Evolutionary conservation across 2,113 vertebrate genomes (phyloP).

Genomic region (Dicentrarchus labrax): DNA sequence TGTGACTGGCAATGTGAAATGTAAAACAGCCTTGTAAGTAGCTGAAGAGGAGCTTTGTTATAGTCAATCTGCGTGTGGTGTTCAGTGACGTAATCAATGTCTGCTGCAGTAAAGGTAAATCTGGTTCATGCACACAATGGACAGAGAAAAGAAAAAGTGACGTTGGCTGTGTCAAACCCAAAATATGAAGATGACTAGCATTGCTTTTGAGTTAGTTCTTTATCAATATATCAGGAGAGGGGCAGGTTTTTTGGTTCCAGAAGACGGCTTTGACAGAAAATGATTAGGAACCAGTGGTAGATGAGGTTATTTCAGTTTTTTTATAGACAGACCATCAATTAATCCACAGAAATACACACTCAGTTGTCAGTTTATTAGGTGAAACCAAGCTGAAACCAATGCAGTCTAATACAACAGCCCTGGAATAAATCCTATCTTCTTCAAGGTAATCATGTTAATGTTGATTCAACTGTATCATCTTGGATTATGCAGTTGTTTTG

Average conservation of each 20-base stretch:
- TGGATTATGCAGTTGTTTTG: background rate
- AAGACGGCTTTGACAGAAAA: no score
- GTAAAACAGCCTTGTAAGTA: constrained; percentile 1
- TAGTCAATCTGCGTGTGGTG: background rate
- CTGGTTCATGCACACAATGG: no score
- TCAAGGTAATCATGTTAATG: no score
- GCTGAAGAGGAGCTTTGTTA: background rate
- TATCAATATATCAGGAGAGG: background rate
- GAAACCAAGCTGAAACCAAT: background rate
- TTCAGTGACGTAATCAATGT: background rate
- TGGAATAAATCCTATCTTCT: background rate
- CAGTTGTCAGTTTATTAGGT: background rate
- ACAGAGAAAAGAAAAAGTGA: no score
- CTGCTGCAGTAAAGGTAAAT: background rate
- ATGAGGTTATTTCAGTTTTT: background rate
- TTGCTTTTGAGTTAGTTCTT: background rate
- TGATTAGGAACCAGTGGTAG: no score
- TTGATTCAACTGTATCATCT: background rate
- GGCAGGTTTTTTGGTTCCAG: background rate
- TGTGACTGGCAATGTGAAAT: background rate
- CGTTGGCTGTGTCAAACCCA: constrained; percentile 9
- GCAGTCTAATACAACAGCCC: no score
- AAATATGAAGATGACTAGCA: background rate
- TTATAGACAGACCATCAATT: background rate
- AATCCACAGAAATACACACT: background rate